These are phyloP conservation scores for Brachirus orientalis DNA, from an alignment of 2,113 vertebrate genomes.

Conservation along the genomic window DNA sequence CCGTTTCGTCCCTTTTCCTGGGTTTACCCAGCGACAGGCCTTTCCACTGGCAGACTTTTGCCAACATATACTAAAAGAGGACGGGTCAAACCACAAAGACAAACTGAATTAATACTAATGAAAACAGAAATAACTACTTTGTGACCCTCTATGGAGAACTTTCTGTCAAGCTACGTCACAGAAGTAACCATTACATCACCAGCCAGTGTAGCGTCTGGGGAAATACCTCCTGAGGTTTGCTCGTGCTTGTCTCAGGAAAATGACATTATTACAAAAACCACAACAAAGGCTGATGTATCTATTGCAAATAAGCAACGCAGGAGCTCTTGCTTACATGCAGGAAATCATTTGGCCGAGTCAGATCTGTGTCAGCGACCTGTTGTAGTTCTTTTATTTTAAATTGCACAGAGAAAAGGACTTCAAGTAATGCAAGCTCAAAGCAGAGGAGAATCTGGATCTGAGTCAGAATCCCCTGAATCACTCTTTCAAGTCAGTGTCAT, in stretches of 20 bases:
- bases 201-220: slow-evolving; percentile 14
- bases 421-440: slow-evolving; percentile 18
- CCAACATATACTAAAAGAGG: slow-evolving; percentile 12
- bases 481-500: slow-evolving; percentile 43
- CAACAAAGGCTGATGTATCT: slow-evolving; percentile 57
- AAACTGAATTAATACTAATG: slow-evolving; percentile 45
- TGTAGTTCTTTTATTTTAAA: slow-evolving; percentile 19
- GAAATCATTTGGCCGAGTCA: slow-evolving; percentile 61
- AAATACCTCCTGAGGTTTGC: slow-evolving; percentile 61
- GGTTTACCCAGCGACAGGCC: neutral
- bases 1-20: slow-evolving; percentile 5
- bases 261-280: slow-evolving; percentile 48
- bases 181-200: slow-evolving; percentile 49
- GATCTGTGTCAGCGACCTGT: slow-evolving; percentile 48
- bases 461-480: slow-evolving; percentile 53
- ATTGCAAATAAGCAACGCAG: neutral
- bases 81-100: slow-evolving; percentile 33
- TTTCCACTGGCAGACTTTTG: slow-evolving; percentile 8
- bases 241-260: slow-evolving; percentile 59
- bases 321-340: slow-evolving; percentile 31
- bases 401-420: slow-evolving; percentile 7
- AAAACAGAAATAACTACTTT: slow-evolving; percentile 46
- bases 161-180: slow-evolving; percentile 27
- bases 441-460: slow-evolving; percentile 34
- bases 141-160: slow-evolving; percentile 11